Percentiles rank a stretch among this genome's conserved stretches.
Evolutionary conservation across 2,113 vertebrate genomes (phyloP).

Genomic region (Periophthalmus modestus): DNA sequence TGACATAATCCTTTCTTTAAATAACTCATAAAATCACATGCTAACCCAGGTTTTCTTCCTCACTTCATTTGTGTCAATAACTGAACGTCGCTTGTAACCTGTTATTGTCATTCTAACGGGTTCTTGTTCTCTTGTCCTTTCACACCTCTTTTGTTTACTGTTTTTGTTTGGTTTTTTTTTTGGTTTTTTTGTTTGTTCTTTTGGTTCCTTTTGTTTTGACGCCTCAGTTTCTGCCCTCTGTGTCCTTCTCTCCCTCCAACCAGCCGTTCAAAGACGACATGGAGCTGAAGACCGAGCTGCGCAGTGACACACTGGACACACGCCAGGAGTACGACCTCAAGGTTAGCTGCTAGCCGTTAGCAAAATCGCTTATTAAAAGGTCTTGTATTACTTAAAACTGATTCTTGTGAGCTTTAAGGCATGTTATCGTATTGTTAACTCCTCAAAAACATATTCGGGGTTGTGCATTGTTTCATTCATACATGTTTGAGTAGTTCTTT

Average conservation of each 20-base stretch:
- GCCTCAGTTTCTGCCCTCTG: slow-evolving; percentile 83
- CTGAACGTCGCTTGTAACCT: background rate
- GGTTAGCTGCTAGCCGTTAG: slow-evolving; percentile 69
- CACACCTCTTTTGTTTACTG: slow-evolving; percentile 50
- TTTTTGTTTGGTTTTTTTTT: slow-evolving; percentile 70
- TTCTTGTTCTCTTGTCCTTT: slow-evolving; percentile 53
- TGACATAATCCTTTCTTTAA: too few species aligned
- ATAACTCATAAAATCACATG: too few species aligned
- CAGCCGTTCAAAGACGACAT: slow-evolving; percentile 97
- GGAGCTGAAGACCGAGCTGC: slow-evolving; percentile 93
- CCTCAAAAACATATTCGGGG: too few species aligned
- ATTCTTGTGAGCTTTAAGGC: too few species aligned
- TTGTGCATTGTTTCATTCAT: too few species aligned
- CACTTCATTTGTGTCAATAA: background rate
- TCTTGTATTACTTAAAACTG: too few species aligned
- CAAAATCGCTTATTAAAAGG: too few species aligned
- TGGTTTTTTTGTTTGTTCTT: slow-evolving; percentile 26
- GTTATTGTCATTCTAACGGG: background rate
- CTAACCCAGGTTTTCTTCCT: background rate
- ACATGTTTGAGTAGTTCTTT: too few species aligned
- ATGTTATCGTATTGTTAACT: too few species aligned
- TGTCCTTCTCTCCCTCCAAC: slow-evolving; percentile 81
- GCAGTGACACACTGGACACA: slow-evolving; percentile 92
- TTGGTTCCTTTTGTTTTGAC: slow-evolving; percentile 71
- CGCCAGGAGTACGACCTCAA: slow-evolving; percentile 98